A percentile compares a stretch with the other conserved stretches of the same genome.
phyloP scores from a whole-genome alignment of 1,140 invertebrate genomes.

The Portunus trituberculatus region DNA sequence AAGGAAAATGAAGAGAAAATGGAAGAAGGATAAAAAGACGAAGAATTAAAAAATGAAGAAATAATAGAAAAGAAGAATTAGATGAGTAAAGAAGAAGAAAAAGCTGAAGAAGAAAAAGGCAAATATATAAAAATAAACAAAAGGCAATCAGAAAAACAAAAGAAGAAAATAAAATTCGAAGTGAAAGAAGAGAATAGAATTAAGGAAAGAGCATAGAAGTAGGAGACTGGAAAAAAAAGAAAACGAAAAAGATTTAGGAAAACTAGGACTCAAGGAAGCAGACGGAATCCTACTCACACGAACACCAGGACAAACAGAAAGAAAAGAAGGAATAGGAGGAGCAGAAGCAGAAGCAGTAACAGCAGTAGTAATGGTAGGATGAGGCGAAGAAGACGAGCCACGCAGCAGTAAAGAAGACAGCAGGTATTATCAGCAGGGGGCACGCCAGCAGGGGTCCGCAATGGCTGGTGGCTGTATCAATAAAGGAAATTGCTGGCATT shows the following conservation, averaged over 20 bases:
- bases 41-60: not conserved
- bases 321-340: not conserved
- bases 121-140: not conserved
- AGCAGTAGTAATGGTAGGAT: not conserved
- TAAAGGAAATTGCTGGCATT: constrained; percentile 65
- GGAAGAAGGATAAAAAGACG: not conserved
- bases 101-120: not conserved
- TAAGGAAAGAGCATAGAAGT: not conserved
- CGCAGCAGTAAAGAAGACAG: constrained; percentile 41
- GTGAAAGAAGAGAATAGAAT: not conserved
- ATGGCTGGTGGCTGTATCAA: constrained; percentile 58
- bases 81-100: not conserved
- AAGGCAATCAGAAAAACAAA: not conserved
- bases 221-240: not conserved
- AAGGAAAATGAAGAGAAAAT: not conserved
- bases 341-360: not conserved
- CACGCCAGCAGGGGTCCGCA: constrained; percentile 49
- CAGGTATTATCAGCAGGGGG: constrained; percentile 51
- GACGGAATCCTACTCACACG: not conserved
- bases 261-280: not conserved
- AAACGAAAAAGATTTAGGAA: not conserved
- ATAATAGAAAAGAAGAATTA: not conserved
- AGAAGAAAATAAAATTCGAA: not conserved
- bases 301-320: not conserved
- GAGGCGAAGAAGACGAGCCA: not conserved